Conservation (phyloP, 2,113 vertebrate genomes). For the Meleagris gallopavo region DNA sequence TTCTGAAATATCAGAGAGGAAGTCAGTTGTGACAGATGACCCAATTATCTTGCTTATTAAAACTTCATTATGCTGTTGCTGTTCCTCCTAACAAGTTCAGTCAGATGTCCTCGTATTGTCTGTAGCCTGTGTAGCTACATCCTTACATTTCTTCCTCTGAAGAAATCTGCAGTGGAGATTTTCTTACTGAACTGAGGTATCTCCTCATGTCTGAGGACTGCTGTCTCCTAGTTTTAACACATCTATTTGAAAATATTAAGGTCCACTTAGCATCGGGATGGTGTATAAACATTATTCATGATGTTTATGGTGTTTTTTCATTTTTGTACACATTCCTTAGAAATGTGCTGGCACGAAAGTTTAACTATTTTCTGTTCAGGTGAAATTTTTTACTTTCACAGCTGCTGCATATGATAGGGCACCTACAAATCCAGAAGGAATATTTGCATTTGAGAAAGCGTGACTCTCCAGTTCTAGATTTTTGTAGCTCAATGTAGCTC, state of each 20-base stretch:
- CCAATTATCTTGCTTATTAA: background rate
- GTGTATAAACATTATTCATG: background rate
- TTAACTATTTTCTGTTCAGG: background rate
- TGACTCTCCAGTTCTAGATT: background rate
- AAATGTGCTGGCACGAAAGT: background rate
- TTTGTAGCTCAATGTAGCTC: background rate
- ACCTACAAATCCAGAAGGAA: background rate
- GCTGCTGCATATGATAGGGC: background rate
- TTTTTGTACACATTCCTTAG: background rate
- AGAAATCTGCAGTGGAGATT: background rate
- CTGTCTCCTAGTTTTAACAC: background rate
- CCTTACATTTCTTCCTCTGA: background rate
- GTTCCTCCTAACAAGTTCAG: background rate
- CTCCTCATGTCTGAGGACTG: background rate
- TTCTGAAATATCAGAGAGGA: background rate
- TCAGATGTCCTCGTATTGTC: background rate
- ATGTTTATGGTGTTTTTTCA: background rate
- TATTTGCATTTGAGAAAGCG: background rate
- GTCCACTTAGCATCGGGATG: background rate
- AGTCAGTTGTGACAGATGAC: background rate
- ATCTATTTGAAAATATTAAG: background rate
- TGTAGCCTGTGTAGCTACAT: rapidly evolving
- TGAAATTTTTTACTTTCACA: background rate
- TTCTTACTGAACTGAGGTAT: background rate
- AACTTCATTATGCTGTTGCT: background rate